Evolutionary conservation across 2,113 vertebrate genomes (phyloP).

Genomic region (Coptodon rendalli): DNA sequence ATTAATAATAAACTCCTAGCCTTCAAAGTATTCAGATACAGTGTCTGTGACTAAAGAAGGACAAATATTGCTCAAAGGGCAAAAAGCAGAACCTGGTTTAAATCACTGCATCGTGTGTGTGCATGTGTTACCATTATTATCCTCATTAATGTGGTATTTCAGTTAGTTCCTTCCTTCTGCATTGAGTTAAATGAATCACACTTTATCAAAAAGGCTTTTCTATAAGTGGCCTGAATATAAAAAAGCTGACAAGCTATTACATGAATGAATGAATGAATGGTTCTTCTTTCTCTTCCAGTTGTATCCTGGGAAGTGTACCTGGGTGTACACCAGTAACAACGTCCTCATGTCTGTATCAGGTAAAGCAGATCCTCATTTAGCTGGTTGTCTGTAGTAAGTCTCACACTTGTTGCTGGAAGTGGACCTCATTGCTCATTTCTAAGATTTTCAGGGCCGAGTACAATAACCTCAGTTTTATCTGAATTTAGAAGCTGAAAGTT

Average conservation of each 20-base stretch:
- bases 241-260: neutral
- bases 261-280: neutral
- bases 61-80: neutral
- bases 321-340: conserved; percentile 83
- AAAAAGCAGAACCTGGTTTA: neutral
- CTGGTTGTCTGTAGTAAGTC: neutral
- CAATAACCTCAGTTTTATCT: neutral
- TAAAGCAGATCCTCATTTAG: conserved; percentile 27
- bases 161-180: neutral
- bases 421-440: neutral
- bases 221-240: neutral
- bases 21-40: neutral
- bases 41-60: neutral
- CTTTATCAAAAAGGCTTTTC: neutral
- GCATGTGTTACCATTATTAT: neutral
- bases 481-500: rapidly evolving
- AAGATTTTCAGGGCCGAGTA: rapidly evolving
- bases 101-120: neutral
- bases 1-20: neutral
- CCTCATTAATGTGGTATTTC: neutral
- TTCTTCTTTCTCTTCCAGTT: conserved; percentile 66
- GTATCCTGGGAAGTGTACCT: conserved; percentile 81
- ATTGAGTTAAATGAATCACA: neutral
- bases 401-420: neutral
- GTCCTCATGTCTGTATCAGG: conserved; percentile 89